Percentiles rank a stretch among this genome's conserved stretches.
Conservation (phyloP, 2,113 vertebrate species). For the Lutjanus erythropterus region DNA sequence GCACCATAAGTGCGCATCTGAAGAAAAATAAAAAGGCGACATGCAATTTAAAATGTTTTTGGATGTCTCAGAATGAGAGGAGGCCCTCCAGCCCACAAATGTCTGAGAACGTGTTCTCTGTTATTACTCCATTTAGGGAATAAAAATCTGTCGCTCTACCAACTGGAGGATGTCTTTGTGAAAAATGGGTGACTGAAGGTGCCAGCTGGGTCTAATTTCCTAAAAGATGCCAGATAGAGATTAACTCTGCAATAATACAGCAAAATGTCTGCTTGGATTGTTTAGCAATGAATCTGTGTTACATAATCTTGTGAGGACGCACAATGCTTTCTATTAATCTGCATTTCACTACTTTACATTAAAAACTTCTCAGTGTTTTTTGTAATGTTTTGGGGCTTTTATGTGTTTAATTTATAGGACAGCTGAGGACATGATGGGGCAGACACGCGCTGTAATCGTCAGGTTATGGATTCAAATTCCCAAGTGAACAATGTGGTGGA, state of each 20-base stretch:
- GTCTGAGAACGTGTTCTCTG: not conserved
- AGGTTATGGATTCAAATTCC: no score
- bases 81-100: not conserved
- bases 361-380: not conserved
- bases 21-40: not conserved
- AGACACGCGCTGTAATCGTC: no score
- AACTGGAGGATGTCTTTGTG: not conserved
- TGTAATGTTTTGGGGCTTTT: no score
- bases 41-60: not conserved
- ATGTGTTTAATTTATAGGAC: no score
- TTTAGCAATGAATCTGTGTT: not conserved
- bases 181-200: not conserved
- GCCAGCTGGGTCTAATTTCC: not conserved
- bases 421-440: no score
- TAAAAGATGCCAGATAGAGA: not conserved
- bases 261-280: not conserved
- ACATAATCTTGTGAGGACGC: not conserved
- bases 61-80: not conserved
- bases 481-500: no score
- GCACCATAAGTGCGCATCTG: not conserved
- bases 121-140: not conserved
- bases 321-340: not conserved
- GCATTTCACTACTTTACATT: not conserved
- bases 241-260: not conserved
- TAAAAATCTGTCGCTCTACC: not conserved